Conservation (phyloP, 2,888 invertebrate species). For the Fragum sueziense region DNA sequence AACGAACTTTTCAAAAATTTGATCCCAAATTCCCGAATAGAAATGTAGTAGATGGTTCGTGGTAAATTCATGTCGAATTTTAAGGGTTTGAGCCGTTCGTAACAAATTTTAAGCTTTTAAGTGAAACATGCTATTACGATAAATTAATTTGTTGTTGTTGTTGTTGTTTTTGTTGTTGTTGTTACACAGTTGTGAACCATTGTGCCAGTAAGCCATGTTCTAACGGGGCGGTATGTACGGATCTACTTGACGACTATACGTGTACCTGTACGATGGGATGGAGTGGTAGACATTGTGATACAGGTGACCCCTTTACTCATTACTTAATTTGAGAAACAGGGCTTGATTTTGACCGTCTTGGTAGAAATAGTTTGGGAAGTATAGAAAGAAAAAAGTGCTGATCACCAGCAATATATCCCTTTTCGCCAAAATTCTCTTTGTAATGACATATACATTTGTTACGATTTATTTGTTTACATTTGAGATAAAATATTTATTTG, state of each 20-base stretch:
- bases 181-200: conserved; percentile 42
- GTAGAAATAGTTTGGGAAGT: background rate
- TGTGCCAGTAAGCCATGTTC: conserved; percentile 46
- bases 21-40: too few species aligned
- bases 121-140: too few species aligned
- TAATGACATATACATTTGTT: background rate
- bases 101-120: too few species aligned
- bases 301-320: conserved; percentile 18
- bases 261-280: conserved; percentile 47
- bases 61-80: too few species aligned
- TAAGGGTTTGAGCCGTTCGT: too few species aligned
- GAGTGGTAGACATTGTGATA: conserved; percentile 49
- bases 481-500: background rate
- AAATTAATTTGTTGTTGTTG: too few species aligned
- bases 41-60: too few species aligned
- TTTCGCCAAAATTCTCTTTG: too few species aligned
- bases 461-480: background rate
- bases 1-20: too few species aligned
- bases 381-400: background rate
- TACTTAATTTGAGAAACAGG: background rate
- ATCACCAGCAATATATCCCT: background rate
- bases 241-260: conserved; percentile 37
- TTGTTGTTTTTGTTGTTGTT: conserved; percentile 4
- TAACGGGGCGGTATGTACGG: conserved; percentile 46
- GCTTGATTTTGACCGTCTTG: background rate